Percentiles rank a stretch among this genome's conserved stretches.
Evolutionary conservation across 2,797 vertebrate genomes (phyloP).

Genomic region (Siniperca obscura): DNA sequence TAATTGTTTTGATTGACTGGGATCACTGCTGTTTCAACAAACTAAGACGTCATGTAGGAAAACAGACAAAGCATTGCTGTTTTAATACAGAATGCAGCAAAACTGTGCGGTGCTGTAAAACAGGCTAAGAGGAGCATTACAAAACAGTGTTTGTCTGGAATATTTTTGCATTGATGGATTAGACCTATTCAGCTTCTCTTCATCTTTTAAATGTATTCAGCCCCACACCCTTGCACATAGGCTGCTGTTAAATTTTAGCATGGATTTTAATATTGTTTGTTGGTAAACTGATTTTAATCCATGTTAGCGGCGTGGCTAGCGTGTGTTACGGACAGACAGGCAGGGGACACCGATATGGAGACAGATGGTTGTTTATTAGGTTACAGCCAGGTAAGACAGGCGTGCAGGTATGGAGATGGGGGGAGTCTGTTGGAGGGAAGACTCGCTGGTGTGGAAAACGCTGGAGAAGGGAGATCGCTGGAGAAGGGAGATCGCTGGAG

Average conservation of each 20-base stretch:
- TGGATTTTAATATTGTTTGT: neutral
- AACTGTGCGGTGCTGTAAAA: neutral
- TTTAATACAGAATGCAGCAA: neutral
- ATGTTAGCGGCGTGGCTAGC: neutral
- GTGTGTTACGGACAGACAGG: no score
- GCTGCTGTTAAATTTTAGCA: neutral
- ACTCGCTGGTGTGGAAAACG: no score
- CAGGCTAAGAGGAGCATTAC: neutral
- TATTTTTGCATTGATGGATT: neutral
- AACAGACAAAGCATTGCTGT: neutral
- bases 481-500: no score
- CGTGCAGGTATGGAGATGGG: no score
- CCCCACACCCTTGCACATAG: neutral
- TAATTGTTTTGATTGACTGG: slow-evolving; percentile 2
- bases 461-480: no score
- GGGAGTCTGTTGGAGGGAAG: no score
- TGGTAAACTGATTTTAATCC: neutral
- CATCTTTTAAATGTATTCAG: neutral
- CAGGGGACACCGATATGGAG: no score
- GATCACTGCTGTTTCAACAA: slow-evolving; percentile 15
- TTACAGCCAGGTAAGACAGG: no score
- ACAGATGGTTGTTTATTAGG: no score
- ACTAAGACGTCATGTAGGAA: neutral
- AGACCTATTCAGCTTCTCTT: neutral
- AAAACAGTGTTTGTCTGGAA: neutral